Evolutionary conservation across 2,113 vertebrate species (phyloP).

Genomic region (Semicossyphus pulcher): DNA sequence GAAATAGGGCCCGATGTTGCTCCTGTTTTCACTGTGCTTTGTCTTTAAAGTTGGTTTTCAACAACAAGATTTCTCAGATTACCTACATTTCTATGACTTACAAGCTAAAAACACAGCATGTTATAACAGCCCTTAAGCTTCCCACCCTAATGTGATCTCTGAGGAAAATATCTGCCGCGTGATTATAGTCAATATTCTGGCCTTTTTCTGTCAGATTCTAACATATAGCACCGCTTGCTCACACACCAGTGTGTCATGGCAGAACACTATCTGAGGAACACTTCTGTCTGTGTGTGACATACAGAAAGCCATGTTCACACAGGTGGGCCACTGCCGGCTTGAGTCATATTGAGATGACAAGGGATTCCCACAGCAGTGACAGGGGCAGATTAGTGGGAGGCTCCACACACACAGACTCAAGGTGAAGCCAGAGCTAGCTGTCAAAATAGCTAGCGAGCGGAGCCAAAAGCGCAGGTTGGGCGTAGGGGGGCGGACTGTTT

Average conservation of each 20-base stretch:
- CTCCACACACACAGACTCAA: constrained; percentile 46
- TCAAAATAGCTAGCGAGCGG: constrained; percentile 35
- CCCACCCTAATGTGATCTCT: too few species aligned
- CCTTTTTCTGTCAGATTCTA: constrained; percentile 33
- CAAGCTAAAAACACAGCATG: too few species aligned
- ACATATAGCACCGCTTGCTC: constrained; percentile 47
- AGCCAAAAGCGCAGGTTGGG: constrained; percentile 57
- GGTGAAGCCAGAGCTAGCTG: constrained; percentile 60
- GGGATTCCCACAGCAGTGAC: constrained; percentile 64
- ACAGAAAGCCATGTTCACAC: constrained; percentile 33
- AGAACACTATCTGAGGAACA: constrained; percentile 36
- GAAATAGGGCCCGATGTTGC: too few species aligned
- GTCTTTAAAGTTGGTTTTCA: too few species aligned
- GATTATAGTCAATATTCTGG: constrained; percentile 12
- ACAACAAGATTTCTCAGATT: too few species aligned
- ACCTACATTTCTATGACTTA: too few species aligned
- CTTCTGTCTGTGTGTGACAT: constrained; percentile 7
- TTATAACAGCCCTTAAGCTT: too few species aligned
- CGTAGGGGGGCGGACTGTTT: constrained; percentile 28
- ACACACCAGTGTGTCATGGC: constrained; percentile 48
- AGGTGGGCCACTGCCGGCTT: constrained; percentile 39
- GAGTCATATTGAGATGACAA: constrained; percentile 63
- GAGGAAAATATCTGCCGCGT: too few species aligned
- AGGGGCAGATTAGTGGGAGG: constrained; percentile 70
- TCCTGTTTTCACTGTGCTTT: too few species aligned